These are phyloP conservation scores for Nemopilema nomurai DNA, from an alignment of 30 jellyfish, hydroid and myxozoan species.

Conservation along the genomic window DNA sequence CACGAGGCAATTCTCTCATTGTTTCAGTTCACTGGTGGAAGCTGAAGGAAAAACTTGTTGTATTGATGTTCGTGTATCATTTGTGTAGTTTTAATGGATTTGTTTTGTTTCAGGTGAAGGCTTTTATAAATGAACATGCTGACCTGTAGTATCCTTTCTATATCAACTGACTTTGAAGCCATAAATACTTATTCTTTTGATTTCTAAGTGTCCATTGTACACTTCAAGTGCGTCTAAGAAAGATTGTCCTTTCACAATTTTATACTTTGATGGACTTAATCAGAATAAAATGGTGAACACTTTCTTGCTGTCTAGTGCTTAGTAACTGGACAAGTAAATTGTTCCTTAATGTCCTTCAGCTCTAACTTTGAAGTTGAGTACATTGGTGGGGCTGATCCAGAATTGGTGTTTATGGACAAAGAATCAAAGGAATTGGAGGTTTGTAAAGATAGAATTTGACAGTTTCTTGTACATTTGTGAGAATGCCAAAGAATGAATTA, in stretches of 20 bases:
- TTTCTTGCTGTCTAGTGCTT: too few relatives aligned
- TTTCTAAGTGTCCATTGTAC: too few relatives aligned
- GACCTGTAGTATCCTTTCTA: conserved; percentile 70
- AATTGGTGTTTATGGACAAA: conserved; percentile 76
- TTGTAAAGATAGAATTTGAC: too few relatives aligned
- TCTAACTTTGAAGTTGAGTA: conserved; percentile 86
- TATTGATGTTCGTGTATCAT: too few relatives aligned
- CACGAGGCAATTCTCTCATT: too few relatives aligned
- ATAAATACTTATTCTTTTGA: too few relatives aligned
- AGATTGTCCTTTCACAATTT: not conserved
- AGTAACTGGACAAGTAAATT: not conserved
- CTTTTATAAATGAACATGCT: conserved; percentile 84
- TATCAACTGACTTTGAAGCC: not conserved
- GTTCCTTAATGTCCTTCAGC: conserved; percentile 46
- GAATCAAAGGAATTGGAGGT: conserved; percentile 72
- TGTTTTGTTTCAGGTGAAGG: conserved; percentile 72
- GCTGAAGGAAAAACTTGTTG: too few relatives aligned
- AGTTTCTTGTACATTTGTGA: too few relatives aligned
- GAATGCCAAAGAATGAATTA: too few relatives aligned
- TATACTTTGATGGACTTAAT: not conserved
- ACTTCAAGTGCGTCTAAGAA: too few relatives aligned
- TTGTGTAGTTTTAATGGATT: not conserved
- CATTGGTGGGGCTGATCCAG: conserved; percentile 98
- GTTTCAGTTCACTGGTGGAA: too few relatives aligned
- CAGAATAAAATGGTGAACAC: not conserved